A percentile compares a stretch with the other conserved stretches of the same genome.
Conservation (phyloP, 2,888 invertebrate genomes). For the Macrosoma leucophasiata region DNA sequence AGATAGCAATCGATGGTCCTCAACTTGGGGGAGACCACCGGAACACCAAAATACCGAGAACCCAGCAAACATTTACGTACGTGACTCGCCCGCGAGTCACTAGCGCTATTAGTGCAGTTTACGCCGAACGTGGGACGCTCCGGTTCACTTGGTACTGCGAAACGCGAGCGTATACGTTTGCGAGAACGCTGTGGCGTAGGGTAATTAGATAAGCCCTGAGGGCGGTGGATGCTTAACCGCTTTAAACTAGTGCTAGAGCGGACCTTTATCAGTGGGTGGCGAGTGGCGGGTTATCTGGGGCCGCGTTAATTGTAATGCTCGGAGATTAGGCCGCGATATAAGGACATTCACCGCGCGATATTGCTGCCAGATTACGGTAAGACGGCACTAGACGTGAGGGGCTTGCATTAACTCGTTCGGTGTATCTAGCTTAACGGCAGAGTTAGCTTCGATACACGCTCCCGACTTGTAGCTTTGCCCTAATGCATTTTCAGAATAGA, state of each 20-base stretch:
- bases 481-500: too few relatives aligned
- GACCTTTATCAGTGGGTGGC: conserved; percentile 72
- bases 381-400: conserved; percentile 29
- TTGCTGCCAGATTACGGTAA: conserved; percentile 36
- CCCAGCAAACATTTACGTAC: conserved; percentile 61
- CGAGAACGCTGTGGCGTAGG: conserved; percentile 41
- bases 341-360: conserved; percentile 36
- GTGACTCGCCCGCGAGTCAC: conserved; percentile 46
- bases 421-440: conserved; percentile 6
- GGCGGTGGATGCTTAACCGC: conserved; percentile 68
- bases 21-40: conserved; percentile 48
- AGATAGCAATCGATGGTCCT: conserved; percentile 66
- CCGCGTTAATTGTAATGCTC: conserved; percentile 73
- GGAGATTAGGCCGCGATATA: conserved; percentile 66
- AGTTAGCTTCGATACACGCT: background rate
- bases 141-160: conserved; percentile 32
- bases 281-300: conserved; percentile 71
- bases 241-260: conserved; percentile 63
- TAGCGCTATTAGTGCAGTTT: conserved; percentile 38
- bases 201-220: conserved; percentile 73
- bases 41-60: conserved; percentile 51
- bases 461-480: background rate
- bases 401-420: too few relatives aligned
- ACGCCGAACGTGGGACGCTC: conserved; percentile 44
- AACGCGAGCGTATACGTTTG: conserved; percentile 34